Percentiles rank a stretch among this genome's conserved stretches.
These are phyloP conservation scores for Macrosoma leucophasiata DNA, from an alignment of 2,888 invertebrate species.

Conservation along the genomic window DNA sequence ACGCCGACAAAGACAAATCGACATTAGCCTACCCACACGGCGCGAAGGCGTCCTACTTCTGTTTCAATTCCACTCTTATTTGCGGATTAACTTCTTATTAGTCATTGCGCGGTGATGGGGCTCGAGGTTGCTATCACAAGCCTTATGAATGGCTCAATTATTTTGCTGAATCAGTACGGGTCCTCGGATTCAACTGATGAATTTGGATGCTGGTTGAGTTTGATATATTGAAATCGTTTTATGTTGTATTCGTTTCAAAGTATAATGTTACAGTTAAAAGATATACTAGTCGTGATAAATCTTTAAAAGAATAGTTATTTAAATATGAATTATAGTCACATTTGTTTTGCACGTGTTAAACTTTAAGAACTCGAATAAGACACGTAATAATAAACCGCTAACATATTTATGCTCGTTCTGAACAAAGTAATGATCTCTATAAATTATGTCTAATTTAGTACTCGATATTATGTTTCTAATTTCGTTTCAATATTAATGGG, in stretches of 20 bases:
- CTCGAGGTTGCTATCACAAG: conserved; percentile 61
- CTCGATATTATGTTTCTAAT: too few relatives aligned
- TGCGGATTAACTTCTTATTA: conserved; percentile 76
- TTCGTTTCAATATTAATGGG: too few relatives aligned
- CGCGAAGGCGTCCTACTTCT: conserved; percentile 70
- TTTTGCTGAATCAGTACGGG: conserved; percentile 56
- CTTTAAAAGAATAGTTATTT: too few relatives aligned
- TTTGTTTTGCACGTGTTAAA: conserved; percentile 44
- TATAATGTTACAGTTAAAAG: too few relatives aligned
- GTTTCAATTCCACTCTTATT: conserved; percentile 76
- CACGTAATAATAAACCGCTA: conserved; percentile 57
- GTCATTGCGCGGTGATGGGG: conserved; percentile 63
- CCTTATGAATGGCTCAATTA: conserved; percentile 75
- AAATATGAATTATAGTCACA: conserved; percentile 38
- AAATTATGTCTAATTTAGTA: conserved; percentile 51
- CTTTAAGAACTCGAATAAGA: conserved; percentile 30
- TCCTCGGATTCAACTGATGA: too few relatives aligned
- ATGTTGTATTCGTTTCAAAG: too few relatives aligned
- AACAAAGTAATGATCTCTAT: conserved; percentile 50
- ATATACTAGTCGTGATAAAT: too few relatives aligned
- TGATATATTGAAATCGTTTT: too few relatives aligned
- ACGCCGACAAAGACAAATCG: conserved; percentile 76
- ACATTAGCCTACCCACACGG: conserved; percentile 75
- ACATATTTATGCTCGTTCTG: conserved; percentile 54
- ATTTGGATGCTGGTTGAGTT: too few relatives aligned